Base-by-base conservation (phyloP, 2,888 invertebrate genomes). In the Drosophila basisetae region DNA sequence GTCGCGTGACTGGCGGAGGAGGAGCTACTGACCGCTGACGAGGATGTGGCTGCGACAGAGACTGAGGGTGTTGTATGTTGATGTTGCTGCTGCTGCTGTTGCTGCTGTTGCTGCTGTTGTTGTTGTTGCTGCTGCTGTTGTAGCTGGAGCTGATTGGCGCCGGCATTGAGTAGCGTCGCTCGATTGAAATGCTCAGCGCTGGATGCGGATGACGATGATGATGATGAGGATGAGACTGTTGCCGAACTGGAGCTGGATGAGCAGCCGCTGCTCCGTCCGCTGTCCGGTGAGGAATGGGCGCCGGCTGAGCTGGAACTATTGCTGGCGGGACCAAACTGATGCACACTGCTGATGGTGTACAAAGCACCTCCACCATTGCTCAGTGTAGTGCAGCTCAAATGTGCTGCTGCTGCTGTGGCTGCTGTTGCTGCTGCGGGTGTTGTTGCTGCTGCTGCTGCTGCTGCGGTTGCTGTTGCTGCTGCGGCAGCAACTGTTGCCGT, bases 331-430 rank as follows among this genome's bases (percentile, higher is more conserved):
- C 91, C 84, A 77, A 91, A 92, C 84, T 91, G 91, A 89, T 92
- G 92, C 90, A 91, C 86, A 90, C 85, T 89, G 90, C 88, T 91
- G 84, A 90, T 85, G 92, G 91, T 68, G 92, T 91, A 92, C 86
- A 92, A 64, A 91, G 92, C 83, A 91, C 91, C 80, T 92, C 92
- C 92, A 92, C 92, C 92, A 92, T 92, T 92, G 84, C 92, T 92
- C 78, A 92, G 71, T 22, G 78, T 68, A 53, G 90, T 75, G 83
- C 79, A 82, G 70, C 79, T 82, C 25, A 90, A 33, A 7, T 78
- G 82, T 47, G 90, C 75, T 75, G 86, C 55, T 60, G 83, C 56
- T 22, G 87, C 31, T 13, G 73, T 43, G 37, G 68, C 25, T n/a
- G 64, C 2, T 58, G 83, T 22, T 52, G 49, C 67, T 53, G 78